Evolutionary conservation across 1,140 invertebrate genomes (phyloP), one percentile per base, ranked within the genome.

Genomic region (Brevipalpus yothersi): DNA sequence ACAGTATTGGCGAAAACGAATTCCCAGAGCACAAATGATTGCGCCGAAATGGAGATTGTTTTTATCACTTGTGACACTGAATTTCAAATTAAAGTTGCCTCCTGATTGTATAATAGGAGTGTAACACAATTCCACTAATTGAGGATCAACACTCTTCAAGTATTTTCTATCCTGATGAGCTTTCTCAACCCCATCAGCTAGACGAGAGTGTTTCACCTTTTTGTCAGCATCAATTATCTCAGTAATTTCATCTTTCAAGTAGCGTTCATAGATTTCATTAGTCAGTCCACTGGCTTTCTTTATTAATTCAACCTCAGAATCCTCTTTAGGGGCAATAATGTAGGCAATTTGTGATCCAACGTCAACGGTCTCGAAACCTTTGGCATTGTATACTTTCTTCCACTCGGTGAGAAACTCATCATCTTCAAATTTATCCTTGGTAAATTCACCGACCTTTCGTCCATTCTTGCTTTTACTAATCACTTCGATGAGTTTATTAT

Each of bases 41-140:
- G 89, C 81, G 49, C 92, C 94, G 75, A 96, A 98, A 70, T 97
- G 88, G 54, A 98, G 71, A 64, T 78, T 78, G 68, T 92, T 93
- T 69, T 97, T 92, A 69, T 96, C 88, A 67, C 89, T 92, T 41
- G 73, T 79, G 51, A 84, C 86, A 69, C 87, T 94, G 69, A 98
- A 98, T 73, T 98, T 99, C 1, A 99, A 76, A 68, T 81, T 89
- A 73, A 96, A 98, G 68, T 90, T 84, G 9, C 91, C 92, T 40
- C 94, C 94, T 63, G 91, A 96, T 70, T 98, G 94, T 68, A 99
- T 91, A 60, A 99, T 98, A 0, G 93, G 84, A 2, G 90, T 90
- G 72, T 98, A 99, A 71, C 93, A 97, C 78, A 93, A 88, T 68
- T 97, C 93, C 7, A 98, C 76, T 68, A 89, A 81, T 17, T 78